These are phyloP conservation scores for Stigmatopora nigra DNA, from an alignment of 2,113 vertebrate genomes.

Conservation along the genomic window DNA sequence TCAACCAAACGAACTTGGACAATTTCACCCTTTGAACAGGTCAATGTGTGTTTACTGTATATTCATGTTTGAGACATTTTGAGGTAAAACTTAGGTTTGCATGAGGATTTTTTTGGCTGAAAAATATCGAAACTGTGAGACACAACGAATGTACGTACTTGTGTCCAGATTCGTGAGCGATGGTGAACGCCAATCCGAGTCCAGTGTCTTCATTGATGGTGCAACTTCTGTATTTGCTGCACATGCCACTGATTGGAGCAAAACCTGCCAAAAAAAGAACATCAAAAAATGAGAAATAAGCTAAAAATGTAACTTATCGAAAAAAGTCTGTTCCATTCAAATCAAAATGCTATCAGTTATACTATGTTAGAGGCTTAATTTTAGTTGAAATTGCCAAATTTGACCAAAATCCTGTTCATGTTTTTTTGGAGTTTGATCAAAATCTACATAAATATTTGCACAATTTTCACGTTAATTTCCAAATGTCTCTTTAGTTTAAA, in stretches of 20 bases:
- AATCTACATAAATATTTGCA: no score
- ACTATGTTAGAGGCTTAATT: no score
- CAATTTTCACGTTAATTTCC: no score
- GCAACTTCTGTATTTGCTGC: constrained; percentile 94
- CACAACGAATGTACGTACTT: constrained; percentile 73
- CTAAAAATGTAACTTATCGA: neutral
- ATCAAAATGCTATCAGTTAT: no score
- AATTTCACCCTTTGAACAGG: constrained; percentile 11
- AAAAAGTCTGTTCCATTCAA: no score
- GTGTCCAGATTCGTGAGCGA: constrained; percentile 97
- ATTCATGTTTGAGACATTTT: constrained; percentile 2
- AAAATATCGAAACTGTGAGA: neutral
- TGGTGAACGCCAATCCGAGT: constrained; percentile 92
- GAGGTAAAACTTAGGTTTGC: neutral
- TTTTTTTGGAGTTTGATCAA: no score
- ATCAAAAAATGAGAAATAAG: neutral
- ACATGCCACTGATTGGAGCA: constrained; percentile 98
- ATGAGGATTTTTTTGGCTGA: neutral
- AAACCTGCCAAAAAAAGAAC: constrained; percentile 73
- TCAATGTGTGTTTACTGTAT: constrained; percentile 10
- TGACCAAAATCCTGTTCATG: no score
- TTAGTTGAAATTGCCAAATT: no score
- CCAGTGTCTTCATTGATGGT: constrained; percentile 98
- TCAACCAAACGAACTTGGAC: constrained; percentile 23
- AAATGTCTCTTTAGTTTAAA: no score